Evolutionary conservation across 2,113 vertebrate genomes (phyloP), one percentile per base, ranked within the genome.

Genomic region (Pedetes capensis): DNA sequence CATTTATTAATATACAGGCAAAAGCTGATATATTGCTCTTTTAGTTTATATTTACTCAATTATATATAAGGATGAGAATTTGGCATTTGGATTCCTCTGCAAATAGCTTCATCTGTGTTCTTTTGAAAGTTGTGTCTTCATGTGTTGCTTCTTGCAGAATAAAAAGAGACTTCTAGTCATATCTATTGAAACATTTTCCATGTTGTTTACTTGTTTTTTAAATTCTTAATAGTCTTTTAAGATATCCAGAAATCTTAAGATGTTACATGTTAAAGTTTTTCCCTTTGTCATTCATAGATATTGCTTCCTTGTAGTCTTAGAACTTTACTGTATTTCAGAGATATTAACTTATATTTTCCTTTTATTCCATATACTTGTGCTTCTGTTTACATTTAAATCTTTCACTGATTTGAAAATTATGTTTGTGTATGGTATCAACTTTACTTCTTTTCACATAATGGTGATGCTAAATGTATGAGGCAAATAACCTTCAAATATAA

Each of bases 401-500:
- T 93, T 84, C 12, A 84, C 71, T 83, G 89, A 79, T 71, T 92
- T 81, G 1, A 66, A 84, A 90, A 85, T 49, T 44, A 85, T 82
- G 91, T 89, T 93, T 25, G 7, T 80, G 0, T 78, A n/a, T 86
- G 61, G n/a, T 63, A 49, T 89, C n/a, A 69, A 71, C 16, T 71
- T 81, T 83, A 71, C 17, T 93, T 81, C 78, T 27, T 90, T 82
- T 12, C 0, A 90, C 14, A 71, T 71, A 64, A 44, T 92, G 27
- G 37, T 18, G 82, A 14, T 11, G 63, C 32, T 89, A 85, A 94
- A 68, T 91, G 78, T 71, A 82, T 88, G 49, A 92, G 13, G n/a
- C 39, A 68, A 91, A 76, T 85, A 83, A 64, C 76, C 49, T 88
- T 91, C 29, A 92, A 85, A 94, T 93, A 82, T 89, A 61, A 94